Conservation (phyloP, 2,113 vertebrate species). For the Chaetura pelagica region DNA sequence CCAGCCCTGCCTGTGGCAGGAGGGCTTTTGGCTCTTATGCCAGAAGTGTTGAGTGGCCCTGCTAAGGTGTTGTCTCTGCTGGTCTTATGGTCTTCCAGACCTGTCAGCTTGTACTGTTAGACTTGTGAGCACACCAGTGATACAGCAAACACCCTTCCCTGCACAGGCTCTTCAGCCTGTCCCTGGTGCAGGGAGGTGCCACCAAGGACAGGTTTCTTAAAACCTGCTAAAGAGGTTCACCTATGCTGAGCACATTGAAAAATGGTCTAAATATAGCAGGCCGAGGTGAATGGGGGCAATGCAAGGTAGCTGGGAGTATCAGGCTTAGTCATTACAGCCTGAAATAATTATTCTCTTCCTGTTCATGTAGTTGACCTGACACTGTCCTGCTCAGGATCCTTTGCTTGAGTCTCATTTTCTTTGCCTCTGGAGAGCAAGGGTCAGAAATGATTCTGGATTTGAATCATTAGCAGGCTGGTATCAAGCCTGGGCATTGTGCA, state of each 20-base stretch:
- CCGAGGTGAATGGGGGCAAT: not conserved
- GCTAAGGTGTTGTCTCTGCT: not conserved
- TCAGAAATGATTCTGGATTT: not conserved
- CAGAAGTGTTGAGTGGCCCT: not conserved
- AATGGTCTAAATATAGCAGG: not conserved
- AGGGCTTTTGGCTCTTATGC: not conserved
- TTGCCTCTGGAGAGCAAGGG: not conserved
- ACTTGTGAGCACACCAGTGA: no score
- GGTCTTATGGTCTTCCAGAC: not conserved
- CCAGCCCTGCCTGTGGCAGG: no score
- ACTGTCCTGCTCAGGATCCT: not conserved
- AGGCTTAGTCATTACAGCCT: not conserved
- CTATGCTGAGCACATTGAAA: not conserved
- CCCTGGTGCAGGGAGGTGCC: not conserved
- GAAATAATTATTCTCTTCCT: not conserved
- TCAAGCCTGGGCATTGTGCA: accelerated
- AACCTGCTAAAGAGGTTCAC: not conserved
- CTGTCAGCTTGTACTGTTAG: accelerated
- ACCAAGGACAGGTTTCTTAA: not conserved
- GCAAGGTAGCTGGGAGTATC: not conserved
- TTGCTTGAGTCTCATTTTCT: not conserved
- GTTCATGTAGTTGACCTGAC: not conserved
- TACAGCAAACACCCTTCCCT: not conserved
- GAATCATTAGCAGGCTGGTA: not conserved
- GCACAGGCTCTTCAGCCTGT: no score